phyloP scores from a whole-genome alignment of 2,797 vertebrate genomes.

The Tarsius wallacei region DNA sequence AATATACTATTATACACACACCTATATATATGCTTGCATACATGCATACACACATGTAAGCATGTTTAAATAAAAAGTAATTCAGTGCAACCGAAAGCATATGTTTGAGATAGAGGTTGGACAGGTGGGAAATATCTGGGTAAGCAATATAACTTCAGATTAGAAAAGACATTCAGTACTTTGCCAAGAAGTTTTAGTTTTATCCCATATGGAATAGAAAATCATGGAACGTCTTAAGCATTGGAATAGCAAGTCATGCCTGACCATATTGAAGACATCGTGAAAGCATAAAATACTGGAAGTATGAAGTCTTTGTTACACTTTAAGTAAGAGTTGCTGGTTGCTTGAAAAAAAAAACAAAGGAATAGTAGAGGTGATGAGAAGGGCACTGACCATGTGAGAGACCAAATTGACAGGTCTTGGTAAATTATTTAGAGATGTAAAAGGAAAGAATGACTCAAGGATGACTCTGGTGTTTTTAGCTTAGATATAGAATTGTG shows the following conservation, averaged over 20 bases:
- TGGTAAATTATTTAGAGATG: slow-evolving; percentile 44
- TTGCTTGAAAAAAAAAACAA: background rate
- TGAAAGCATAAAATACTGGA: background rate
- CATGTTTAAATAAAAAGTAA: background rate
- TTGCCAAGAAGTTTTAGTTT: background rate
- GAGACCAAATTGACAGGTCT: background rate
- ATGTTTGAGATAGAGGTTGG: background rate
- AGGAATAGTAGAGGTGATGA: background rate
- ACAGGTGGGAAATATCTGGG: background rate
- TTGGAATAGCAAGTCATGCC: background rate
- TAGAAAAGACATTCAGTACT: background rate
- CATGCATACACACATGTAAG: background rate
- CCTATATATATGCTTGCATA: background rate
- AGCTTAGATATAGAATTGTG: background rate
- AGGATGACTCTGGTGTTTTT: background rate
- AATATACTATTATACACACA: too few relatives aligned
- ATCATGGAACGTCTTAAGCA: background rate
- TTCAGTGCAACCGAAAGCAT: background rate
- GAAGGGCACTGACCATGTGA: background rate
- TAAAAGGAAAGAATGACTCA: background rate
- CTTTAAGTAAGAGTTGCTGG: background rate
- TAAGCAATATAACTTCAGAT: background rate
- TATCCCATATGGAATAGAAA: background rate
- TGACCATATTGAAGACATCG: background rate
- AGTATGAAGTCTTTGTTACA: background rate